Evolutionary conservation across 2,888 invertebrate genomes (phyloP).

Genomic region (Carabus problematicus): DNA sequence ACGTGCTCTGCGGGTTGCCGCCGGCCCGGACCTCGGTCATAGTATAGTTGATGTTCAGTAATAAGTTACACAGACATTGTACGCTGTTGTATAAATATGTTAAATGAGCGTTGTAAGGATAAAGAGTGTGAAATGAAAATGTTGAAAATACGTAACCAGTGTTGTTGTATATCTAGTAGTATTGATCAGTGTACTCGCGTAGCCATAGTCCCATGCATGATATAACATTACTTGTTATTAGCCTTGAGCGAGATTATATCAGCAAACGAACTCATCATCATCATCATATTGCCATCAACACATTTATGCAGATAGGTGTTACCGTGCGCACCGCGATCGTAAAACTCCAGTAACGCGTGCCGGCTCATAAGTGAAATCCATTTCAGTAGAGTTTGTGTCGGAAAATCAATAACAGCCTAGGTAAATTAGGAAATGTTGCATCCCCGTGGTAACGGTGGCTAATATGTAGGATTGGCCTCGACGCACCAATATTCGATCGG

Average conservation of each 20-base stretch:
- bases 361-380: not conserved
- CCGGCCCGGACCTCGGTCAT: conserved; percentile 1
- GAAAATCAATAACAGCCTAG: conserved; percentile 6
- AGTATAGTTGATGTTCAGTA: conserved; percentile 43
- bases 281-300: not conserved
- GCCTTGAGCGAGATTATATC: too few relatives aligned
- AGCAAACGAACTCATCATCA: too few relatives aligned
- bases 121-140: conserved; percentile 57
- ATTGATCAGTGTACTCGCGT: conserved; percentile 9
- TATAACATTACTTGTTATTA: too few relatives aligned
- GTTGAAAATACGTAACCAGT: conserved; percentile 48
- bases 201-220: too few relatives aligned
- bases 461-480: not conserved
- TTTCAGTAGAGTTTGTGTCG: not conserved
- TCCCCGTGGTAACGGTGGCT: not conserved
- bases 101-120: conserved; percentile 56
- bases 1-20: too few relatives aligned
- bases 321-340: not conserved
- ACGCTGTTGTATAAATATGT: conserved; percentile 57
- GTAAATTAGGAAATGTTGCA: not conserved
- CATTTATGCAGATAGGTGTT: not conserved
- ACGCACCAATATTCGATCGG: conserved; percentile 3
- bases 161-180: conserved; percentile 16
- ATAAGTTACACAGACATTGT: conserved; percentile 37
- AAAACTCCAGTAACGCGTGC: not conserved